Conservation (phyloP, 2,888 invertebrate genomes). For the Heteromyza rotundicornis region DNA sequence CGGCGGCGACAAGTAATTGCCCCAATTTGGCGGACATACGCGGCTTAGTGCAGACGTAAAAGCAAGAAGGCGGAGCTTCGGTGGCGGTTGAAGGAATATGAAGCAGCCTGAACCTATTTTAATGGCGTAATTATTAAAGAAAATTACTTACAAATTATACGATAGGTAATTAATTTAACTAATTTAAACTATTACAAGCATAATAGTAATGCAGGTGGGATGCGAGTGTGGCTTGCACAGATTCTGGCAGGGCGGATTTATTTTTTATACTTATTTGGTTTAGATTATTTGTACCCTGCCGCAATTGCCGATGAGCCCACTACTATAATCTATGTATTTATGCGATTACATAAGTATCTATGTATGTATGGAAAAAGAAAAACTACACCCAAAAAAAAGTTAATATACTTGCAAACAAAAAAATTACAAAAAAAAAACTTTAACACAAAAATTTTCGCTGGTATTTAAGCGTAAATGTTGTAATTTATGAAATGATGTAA, state of each 20-base stretch:
- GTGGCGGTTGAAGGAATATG: neutral
- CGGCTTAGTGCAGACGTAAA: slow-evolving; percentile 60
- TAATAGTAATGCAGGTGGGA: too few relatives aligned
- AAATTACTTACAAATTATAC: neutral
- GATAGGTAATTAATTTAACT: slow-evolving; percentile 4
- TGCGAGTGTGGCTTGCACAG: too few relatives aligned
- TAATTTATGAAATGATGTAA: slow-evolving; percentile 21
- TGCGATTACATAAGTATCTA: slow-evolving; percentile 1
- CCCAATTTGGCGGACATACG: slow-evolving; percentile 50
- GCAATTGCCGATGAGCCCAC: too few relatives aligned
- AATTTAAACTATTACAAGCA: too few relatives aligned
- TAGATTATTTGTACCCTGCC: too few relatives aligned
- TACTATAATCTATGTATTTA: too few relatives aligned
- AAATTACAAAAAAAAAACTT: neutral
- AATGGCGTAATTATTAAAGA: neutral
- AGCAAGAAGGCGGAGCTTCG: neutral
- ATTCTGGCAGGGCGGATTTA: too few relatives aligned
- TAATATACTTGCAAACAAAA: neutral
- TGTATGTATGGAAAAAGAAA: slow-evolving; percentile 1
- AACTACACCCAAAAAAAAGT: neutral
- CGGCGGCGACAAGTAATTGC: slow-evolving; percentile 14
- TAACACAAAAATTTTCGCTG: slow-evolving; percentile 7
- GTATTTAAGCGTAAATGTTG: slow-evolving; percentile 18
- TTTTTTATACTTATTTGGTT: too few relatives aligned
- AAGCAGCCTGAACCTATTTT: neutral